Base-by-base conservation (phyloP, 1,140 invertebrate genomes). In the Ptiloglossa arizonensis region DNA sequence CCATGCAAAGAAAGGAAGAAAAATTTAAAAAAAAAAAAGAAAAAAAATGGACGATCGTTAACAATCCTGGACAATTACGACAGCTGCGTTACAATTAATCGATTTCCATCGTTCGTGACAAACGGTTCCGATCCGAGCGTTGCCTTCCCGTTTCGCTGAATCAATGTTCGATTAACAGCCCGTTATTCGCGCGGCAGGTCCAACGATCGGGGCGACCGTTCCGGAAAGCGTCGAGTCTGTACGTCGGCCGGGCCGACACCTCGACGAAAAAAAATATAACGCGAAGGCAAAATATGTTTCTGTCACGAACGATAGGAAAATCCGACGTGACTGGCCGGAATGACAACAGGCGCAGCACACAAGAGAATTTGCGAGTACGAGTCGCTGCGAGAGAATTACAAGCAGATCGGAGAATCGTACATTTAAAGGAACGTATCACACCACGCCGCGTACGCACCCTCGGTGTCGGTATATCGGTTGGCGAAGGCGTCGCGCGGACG, bases 341-440 rank as follows among this genome's bases (percentile, higher is more conserved):
- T 41, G 19, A 41, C 60, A 73, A 64, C 32, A 41, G 17, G 24
- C 50, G 38, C 50, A 74, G 64, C 67, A 72, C 44, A 63, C 71
- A 52, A 77, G 64, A 77, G 9, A 79, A 82, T 83, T 74, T 50
- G 63, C 57, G 69, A 69, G 82, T 69, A 66, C 44, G 73, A 29
- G 50, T 59, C 64, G 81, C 75, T 69, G 75, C 52, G 29, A 73
- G 38, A 83, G 72, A 22, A 48, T 19, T 44, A 50, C 66, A 82
- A 76, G 73, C 67, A 76, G 60, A 66, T 70, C 59, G 57, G 38
- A 66, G 27, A 76, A 44, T 68, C 41, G 35, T 71, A 41, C 1
- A 24, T 59, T 52, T 48, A 46, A 80, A 80, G 48, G 38, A 75
- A 79, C 66, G 48, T 73, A 68, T 60, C 46, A 48, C 48, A 52